phyloP scores from a whole-genome alignment of 2,888 invertebrate genomes.

The Aplocera efformata region DNA sequence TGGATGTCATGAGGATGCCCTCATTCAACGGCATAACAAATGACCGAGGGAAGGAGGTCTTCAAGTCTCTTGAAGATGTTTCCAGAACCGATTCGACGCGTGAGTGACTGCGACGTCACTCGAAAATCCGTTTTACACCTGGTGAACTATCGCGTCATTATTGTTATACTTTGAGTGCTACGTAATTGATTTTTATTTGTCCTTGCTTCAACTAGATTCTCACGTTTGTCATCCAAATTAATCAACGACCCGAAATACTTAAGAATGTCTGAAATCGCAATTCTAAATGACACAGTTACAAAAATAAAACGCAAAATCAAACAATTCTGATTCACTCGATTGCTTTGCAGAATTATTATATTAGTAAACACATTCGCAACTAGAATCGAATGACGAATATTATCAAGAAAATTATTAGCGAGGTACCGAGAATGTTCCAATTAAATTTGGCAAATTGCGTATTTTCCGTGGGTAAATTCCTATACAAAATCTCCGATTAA shows the following conservation, averaged over 20 bases:
- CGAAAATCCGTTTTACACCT: no score
- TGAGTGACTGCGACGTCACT: no score
- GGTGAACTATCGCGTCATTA: no score
- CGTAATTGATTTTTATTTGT: no score
- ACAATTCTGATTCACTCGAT: slow-evolving; percentile 21
- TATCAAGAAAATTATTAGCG: background rate
- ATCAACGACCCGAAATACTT: slow-evolving; percentile 7
- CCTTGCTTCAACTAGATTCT: background rate
- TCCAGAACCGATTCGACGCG: no score
- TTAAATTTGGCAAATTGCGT: slow-evolving; percentile 3
- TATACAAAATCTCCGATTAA: background rate
- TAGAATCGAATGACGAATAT: slow-evolving; percentile 8
- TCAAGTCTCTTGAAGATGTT: no score
- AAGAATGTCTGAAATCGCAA: slow-evolving; percentile 7
- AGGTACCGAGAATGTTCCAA: slow-evolving; percentile 4
- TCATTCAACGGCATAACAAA: no score
- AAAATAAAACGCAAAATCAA: slow-evolving; percentile 18
- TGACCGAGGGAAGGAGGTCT: no score
- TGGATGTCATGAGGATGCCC: no score
- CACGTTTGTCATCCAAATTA: slow-evolving; percentile 7
- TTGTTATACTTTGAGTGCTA: no score
- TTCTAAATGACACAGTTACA: slow-evolving; percentile 19
- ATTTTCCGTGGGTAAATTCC: background rate
- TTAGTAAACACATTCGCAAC: slow-evolving; percentile 11
- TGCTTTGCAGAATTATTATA: slow-evolving; percentile 10